Base-by-base conservation (phyloP, 2,797 vertebrate species). In the Leptatherina wallacei region DNA sequence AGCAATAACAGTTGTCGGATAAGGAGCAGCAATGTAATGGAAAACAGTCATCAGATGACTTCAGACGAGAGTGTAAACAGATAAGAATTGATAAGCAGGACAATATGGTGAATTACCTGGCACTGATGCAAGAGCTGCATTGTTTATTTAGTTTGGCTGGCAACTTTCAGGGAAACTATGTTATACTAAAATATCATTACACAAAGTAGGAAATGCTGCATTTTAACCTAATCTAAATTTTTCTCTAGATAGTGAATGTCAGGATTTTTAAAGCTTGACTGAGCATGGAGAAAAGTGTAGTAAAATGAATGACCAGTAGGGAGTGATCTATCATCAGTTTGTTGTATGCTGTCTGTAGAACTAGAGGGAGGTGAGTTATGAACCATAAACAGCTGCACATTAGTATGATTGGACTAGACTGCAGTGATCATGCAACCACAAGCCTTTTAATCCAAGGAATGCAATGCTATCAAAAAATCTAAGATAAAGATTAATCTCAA, bases 1-100 rank as follows among this genome's bases (percentile, higher is more conserved):
- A 89, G 82, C 83, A 81, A 85, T 83, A 90, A 88, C 85, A 86
- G 85, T 87, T 73, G 81, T 79, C 73, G 67, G 85, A 90, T 90
- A 82, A 88, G 89, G 77, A 86, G 73, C 80, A 78, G 71, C 70
- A 60, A 69, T 60, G 78, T 60, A 71, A 77, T 85, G 83, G 75
- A 81, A 80, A 88, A 86, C 81, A 87, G 75, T 66, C 62, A 65
- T 75, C 54, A 67, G 78, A 82, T 82, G 82, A 78, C 71, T 75
- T 56, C 6, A 56, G 81, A 79, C 77, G 63, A 10, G 29, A 77
- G 62, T 63, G 60, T 88, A 91, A 92, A 90, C 91, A 93, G 86
- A 93, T 87, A 68, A 62, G 24, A 54, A 32, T 22, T 58, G 84
- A 88, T 86, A 83, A 90, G 81, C 72, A 66, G 81, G 81, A 89